A percentile compares a stretch with the other conserved stretches of the same genome.
Evolutionary conservation across 2,113 vertebrate genomes (phyloP).

Genomic region (Elephas maximus): DNA sequence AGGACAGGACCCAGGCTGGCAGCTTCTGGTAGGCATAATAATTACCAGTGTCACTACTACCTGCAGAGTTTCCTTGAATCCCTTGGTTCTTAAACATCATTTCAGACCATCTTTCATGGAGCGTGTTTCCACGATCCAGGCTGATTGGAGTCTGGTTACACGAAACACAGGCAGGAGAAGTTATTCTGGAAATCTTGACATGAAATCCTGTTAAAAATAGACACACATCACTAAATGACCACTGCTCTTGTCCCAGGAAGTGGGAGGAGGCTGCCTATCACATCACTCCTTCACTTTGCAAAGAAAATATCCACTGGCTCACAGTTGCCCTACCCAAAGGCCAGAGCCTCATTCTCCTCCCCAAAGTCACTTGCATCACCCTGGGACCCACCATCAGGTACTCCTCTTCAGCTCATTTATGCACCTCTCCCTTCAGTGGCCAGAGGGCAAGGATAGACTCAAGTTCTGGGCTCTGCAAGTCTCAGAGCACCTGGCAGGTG

Average conservation of each 20-base stretch:
- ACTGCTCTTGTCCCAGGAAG: not conserved
- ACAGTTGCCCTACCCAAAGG: not conserved
- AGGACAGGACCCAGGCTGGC: not conserved
- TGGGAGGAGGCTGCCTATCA: not conserved
- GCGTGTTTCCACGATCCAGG: slow-evolving; percentile 78
- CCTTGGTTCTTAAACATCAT: slow-evolving; percentile 50
- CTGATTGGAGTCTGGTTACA: slow-evolving; percentile 84
- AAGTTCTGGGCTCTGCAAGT: not conserved
- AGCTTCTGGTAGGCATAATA: not conserved
- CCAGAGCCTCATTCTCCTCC: not conserved
- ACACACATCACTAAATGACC: not conserved
- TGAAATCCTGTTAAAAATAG: slow-evolving; percentile 87
- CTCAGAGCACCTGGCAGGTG: not conserved
- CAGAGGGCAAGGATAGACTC: not conserved
- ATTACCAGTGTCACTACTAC: not conserved
- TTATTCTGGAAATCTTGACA: slow-evolving; percentile 86
- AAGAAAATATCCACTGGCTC: not conserved
- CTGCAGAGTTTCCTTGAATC: slow-evolving; percentile 41
- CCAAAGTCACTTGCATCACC: not conserved
- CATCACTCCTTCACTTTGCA: not conserved
- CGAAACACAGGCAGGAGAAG: slow-evolving; percentile 83
- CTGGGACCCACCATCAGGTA: not conserved
- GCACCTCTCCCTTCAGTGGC: not conserved
- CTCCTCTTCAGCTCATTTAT: not conserved
- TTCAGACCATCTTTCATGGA: slow-evolving; percentile 73